Evolutionary conservation across 1,140 invertebrate genomes (phyloP).

Genomic region (Drosophila nannoptera): DNA sequence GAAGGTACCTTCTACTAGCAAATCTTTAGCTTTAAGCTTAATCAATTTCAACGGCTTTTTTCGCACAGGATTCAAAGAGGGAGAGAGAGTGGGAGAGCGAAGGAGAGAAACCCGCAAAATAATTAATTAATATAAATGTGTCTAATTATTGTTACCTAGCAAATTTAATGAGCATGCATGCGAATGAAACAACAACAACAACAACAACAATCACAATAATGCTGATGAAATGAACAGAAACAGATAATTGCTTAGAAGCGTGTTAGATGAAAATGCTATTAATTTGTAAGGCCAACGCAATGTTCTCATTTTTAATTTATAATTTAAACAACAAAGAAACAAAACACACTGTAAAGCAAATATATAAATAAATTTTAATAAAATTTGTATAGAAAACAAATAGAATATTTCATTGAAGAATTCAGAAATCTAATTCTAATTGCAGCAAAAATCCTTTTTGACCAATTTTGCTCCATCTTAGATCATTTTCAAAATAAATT

Average conservation of each 20-base stretch:
- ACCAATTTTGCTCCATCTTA: too few relatives aligned
- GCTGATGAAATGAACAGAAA: neutral
- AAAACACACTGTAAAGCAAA: slow-evolving; percentile 69
- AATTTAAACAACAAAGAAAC: slow-evolving; percentile 55
- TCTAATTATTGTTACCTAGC: slow-evolving; percentile 45
- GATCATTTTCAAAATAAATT: too few relatives aligned
- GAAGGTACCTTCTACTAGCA: slow-evolving; percentile 49
- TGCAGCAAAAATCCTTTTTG: too few relatives aligned
- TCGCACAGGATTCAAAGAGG: slow-evolving; percentile 23
- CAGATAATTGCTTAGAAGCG: slow-evolving; percentile 43
- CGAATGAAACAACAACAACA: slow-evolving; percentile 7
- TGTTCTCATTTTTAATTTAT: slow-evolving; percentile 78
- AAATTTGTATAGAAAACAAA: slow-evolving; percentile 57
- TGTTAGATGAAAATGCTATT: slow-evolving; percentile 69
- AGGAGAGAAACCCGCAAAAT: slow-evolving; percentile 31
- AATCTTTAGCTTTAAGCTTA: slow-evolving; percentile 64
- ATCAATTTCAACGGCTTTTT: slow-evolving; percentile 49
- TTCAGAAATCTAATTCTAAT: too few relatives aligned
- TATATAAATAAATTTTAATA: slow-evolving; percentile 71
- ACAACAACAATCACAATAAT: slow-evolving; percentile 12
- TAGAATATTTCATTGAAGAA: neutral
- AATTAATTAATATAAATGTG: slow-evolving; percentile 24
- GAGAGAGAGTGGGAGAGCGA: neutral
- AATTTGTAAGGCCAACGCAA: slow-evolving; percentile 77
- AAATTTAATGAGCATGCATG: slow-evolving; percentile 38